A percentile compares a stretch with the other conserved stretches of the same genome.
Evolutionary conservation across 2,113 vertebrate genomes (phyloP).

Genomic region (Corydoras sp.): DNA sequence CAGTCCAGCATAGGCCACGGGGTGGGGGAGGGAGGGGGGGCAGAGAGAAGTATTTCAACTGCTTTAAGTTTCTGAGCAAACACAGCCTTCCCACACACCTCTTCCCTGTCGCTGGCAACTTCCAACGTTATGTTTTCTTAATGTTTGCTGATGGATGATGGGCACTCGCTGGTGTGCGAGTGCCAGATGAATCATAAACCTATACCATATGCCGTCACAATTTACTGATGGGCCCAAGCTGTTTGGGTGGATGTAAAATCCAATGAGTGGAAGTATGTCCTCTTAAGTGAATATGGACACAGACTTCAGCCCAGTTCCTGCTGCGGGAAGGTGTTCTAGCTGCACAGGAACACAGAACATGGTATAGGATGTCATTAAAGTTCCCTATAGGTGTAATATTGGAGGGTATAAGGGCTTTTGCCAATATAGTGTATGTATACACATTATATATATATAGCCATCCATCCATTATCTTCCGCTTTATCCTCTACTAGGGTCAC

Average conservation of each 20-base stretch:
- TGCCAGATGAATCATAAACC: slow-evolving; percentile 99
- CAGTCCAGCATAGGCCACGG: too few relatives aligned
- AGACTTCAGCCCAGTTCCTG: too few relatives aligned
- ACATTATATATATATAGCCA: too few relatives aligned
- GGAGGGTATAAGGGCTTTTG: too few relatives aligned
- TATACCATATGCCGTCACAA: slow-evolving; percentile 96
- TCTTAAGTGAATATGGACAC: slow-evolving; percentile 64
- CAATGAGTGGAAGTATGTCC: slow-evolving; percentile 85
- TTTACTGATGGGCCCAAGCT: slow-evolving; percentile 99
- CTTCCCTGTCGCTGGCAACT: slow-evolving; percentile 56
- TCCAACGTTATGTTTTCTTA: slow-evolving; percentile 66
- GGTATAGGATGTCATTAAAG: too few relatives aligned
- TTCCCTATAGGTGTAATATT: too few relatives aligned
- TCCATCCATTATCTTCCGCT: too few relatives aligned
- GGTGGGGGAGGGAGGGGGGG: too few relatives aligned
- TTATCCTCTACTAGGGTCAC: too few relatives aligned
- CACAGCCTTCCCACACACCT: slow-evolving; percentile 52
- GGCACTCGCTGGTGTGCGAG: slow-evolving; percentile 77
- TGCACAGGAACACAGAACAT: too few relatives aligned
- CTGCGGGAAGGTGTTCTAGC: too few relatives aligned
- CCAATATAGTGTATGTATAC: too few relatives aligned
- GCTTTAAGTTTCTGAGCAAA: slow-evolving; percentile 55
- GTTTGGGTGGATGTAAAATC: slow-evolving; percentile 96
- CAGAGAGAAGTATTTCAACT: slow-evolving; percentile 50
- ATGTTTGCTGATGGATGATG: slow-evolving; percentile 80